Evolutionary conservation across 2,113 vertebrate genomes (phyloP).

Genomic region (Phrynosoma platyrhinos): DNA sequence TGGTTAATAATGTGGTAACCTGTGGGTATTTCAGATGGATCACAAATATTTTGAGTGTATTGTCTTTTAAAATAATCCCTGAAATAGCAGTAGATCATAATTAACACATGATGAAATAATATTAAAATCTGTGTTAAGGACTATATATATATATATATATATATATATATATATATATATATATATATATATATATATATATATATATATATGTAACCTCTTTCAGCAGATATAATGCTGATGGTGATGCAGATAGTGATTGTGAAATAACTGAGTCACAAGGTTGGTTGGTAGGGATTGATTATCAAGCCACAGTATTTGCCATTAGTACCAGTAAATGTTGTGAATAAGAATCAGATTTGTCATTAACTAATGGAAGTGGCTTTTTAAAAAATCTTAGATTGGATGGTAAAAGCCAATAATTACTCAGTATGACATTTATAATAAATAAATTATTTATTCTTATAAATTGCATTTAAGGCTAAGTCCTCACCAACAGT

Average conservation of each 20-base stretch:
- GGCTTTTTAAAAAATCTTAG: not conserved
- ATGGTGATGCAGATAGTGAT: not conserved
- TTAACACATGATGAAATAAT: not conserved
- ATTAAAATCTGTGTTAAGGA: not conserved
- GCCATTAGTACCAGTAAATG: not conserved
- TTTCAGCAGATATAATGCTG: not conserved
- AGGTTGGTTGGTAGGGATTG: not conserved
- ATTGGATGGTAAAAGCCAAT: not conserved
- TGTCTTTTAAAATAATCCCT: not conserved
- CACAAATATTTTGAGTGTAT: not conserved
- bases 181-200: not conserved
- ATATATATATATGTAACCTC: not conserved
- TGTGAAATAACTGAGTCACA: not conserved
- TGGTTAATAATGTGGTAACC: not conserved
- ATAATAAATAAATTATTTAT: not conserved
- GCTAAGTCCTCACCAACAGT: not conserved
- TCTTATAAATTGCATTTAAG: not conserved
- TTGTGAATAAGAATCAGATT: not conserved
- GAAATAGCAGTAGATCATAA: not conserved
- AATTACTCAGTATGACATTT: not conserved
- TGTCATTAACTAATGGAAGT: not conserved
- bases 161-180: not conserved
- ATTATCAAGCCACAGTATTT: not conserved
- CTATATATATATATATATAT: no score
- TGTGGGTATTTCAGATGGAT: conserved; percentile 25